A percentile compares a stretch with the other conserved stretches of the same genome.
Conservation (phyloP, 2,113 vertebrate genomes). For the Nanorana parkeri region DNA sequence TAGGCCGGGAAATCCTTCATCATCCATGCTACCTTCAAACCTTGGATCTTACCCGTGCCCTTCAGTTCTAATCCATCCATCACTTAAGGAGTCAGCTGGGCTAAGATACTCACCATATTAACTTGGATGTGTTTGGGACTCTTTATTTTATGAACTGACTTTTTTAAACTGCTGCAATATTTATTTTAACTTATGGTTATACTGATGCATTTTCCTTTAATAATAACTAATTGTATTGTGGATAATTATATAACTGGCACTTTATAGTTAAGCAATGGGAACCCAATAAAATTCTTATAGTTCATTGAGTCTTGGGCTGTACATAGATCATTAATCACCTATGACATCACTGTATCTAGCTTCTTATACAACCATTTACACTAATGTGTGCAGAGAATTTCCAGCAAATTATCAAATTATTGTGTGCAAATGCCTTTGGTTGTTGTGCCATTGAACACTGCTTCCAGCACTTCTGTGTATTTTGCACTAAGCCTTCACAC, state of each 20-base stretch:
- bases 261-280: neutral
- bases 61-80: slow-evolving; percentile 33
- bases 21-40: neutral
- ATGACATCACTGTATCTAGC: too few species aligned
- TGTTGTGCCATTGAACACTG: too few species aligned
- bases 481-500: too few species aligned
- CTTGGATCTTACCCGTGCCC: slow-evolving; percentile 49
- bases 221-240: neutral
- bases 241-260: neutral
- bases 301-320: neutral
- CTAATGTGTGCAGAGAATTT: too few species aligned
- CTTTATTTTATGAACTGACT: slow-evolving; percentile 41
- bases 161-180: neutral
- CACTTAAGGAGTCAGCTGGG: slow-evolving; percentile 8
- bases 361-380: too few species aligned
- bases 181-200: slow-evolving; percentile 7
- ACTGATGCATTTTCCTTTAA: neutral
- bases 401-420: too few species aligned
- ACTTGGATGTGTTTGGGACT: neutral
- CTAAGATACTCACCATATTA: slow-evolving; percentile 40
- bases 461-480: too few species aligned
- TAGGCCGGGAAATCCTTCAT: neutral
- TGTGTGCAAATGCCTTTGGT: too few species aligned
- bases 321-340: neutral
- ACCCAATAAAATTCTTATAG: neutral